Evolutionary conservation across 1,140 invertebrate genomes (phyloP), one percentile per base, ranked within the genome.

Genomic region (Adoxophyes honmai): DNA sequence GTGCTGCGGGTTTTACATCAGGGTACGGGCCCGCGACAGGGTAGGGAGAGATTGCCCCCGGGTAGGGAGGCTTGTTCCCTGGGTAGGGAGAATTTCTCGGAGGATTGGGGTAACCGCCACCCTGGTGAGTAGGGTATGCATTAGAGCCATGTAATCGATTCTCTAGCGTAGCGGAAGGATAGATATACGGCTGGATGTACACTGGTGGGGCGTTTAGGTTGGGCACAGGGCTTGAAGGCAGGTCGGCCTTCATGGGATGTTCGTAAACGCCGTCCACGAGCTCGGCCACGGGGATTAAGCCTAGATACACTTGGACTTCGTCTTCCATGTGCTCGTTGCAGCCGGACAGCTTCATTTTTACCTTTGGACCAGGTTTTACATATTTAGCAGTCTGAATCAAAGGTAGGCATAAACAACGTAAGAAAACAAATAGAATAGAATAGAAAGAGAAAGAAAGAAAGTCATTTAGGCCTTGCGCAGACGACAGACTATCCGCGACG

Each of bases 301-400:
- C 79, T 0, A 82, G 57, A 28, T 52, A 67, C 1, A 82, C 62
- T 33, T 78, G 66, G 0, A 55, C 16, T 37, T 73, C 72, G 0
- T 78, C 74, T 33, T 64, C 52, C 10, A 73, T 21, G 9, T 77
- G 66, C 7, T 73, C 68, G 11, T 66, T 71, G 39, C 73, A 83
- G 5, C 74, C 75, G 0, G 77, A 72, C 34, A 79, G 36, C 48
- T 70, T 70, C n/a, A 83, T 52, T 44, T 39, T 71, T 8, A 74
- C 21, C 21, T 28, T 28, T 28, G 6, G 6, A 28, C 6, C 2
- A 28, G 6, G 6, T 28, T 28, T 28, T 28, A 28, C 2, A 28
- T 28, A 28, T 28, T n/a, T n/a, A n/a, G n/a, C n/a, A n/a, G n/a
- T n/a, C n/a, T n/a, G n/a, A n/a, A n/a, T n/a, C n/a, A n/a, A n/a